phyloP scores from a whole-genome alignment of 2,888 invertebrate genomes.

The Hololepta plana region DNA sequence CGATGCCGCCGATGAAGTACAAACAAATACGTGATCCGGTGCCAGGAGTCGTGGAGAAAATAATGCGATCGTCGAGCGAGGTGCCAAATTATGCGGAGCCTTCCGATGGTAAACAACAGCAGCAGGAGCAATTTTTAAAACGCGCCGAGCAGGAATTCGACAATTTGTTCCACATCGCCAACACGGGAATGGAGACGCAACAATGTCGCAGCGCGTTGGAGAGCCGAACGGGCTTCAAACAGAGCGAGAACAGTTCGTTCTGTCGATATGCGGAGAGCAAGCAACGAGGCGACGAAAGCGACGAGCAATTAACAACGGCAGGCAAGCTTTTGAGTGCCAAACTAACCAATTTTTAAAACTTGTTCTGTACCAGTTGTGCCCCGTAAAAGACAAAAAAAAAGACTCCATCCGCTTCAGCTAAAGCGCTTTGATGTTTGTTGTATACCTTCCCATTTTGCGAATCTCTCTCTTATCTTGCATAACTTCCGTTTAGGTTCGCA shows the following conservation, averaged over 20 bases:
- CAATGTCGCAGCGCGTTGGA: slow-evolving; percentile 8
- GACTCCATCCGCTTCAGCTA: no score
- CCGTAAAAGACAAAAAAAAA: no score
- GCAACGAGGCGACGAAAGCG: neutral
- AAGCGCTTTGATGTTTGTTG: slow-evolving; percentile 2
- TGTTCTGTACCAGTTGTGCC: no score
- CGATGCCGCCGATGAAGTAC: slow-evolving; percentile 33
- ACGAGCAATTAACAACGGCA: neutral
- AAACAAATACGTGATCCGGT: slow-evolving; percentile 29
- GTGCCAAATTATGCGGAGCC: no score
- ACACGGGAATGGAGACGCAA: slow-evolving; percentile 15
- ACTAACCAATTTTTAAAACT: no score
- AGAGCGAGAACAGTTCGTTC: slow-evolving; percentile 24
- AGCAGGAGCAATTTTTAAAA: slow-evolving; percentile 13
- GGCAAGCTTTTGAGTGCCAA: no score
- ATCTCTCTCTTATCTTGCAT: slow-evolving; percentile 1
- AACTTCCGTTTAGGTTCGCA: slow-evolving; percentile 6
- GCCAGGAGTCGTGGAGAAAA: slow-evolving; percentile 20
- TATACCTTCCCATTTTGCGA: neutral
- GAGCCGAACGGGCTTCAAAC: slow-evolving; percentile 15
- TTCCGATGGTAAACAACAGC: no score
- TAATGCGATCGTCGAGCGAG: neutral
- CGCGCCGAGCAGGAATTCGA: slow-evolving; percentile 21
- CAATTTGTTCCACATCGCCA: slow-evolving; percentile 23
- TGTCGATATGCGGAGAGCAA: slow-evolving; percentile 17